Evolutionary conservation across 2,113 vertebrate species (phyloP), one percentile per base, ranked within the genome.

Genomic region (Hucho hucho): DNA sequence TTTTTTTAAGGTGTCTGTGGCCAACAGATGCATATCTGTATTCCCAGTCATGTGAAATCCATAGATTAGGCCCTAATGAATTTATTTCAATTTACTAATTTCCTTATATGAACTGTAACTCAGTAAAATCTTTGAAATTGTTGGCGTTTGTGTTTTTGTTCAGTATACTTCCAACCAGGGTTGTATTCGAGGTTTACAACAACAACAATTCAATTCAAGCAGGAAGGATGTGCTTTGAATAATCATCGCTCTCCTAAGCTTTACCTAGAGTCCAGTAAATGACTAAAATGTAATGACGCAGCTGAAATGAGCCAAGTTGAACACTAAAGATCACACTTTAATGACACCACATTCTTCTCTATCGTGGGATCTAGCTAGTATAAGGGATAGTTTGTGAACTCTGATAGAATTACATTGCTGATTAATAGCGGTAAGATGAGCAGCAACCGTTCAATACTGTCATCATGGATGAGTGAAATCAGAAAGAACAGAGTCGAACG

Each of bases 351-450:
- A 68, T 75, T 59, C 68, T 49, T 79, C 72, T 28, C 72, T 73
- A 37, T 84, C 68, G 64, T 56, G 56, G 37, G 24, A 67, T 14
- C 25, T 18, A 28, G 18, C 24, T 64, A 18, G 26, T 11, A 16
- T 77, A 75, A 78, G 16, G 75, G 80, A 85, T 79, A 28, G 69
- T 1, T 18, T 18, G 25, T 56, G 53, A 24, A 37, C 76, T 53
- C 58, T 63, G 73, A 64, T 53, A 25, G 43, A 80, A 75, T 74
- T 70, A 73, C 74, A 75, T 69, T 71, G 74, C 70, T 67, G 72
- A 74, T 79, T 75, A 78, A 84, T 79, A 61, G 69, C 76, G 14
- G 68, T 79, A 81, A 81, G 75, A 77, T 69, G 49, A 76, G 74
- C 85, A 79, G 75, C 77, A 74, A 85, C 75, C 83, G 70, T 47